Evolutionary conservation across 2,888 invertebrate genomes (phyloP), one percentile per base, ranked within the genome.

Genomic region (Lasioglossum oenotherae): DNA sequence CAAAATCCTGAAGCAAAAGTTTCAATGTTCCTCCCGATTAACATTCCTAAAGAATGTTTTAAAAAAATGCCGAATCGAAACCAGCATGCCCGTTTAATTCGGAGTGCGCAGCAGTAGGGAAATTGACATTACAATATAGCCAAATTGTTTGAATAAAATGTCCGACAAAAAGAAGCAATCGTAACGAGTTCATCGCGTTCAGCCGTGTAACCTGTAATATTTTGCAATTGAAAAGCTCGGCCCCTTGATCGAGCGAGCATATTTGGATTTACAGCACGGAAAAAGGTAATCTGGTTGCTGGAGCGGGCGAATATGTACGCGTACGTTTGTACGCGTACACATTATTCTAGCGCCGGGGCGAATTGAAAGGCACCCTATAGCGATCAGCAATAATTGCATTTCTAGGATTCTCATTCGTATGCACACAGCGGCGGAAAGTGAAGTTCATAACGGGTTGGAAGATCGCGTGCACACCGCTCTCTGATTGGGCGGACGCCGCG

Each of bases 371-470:
- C 74, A 44, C 75, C 41, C 71, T 78, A 78, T 53, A 75, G 75
- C 78, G 79, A 88, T 84, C 84, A 81, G 76, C 76, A 79, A 81
- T 81, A 90, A 90, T 88, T 88, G 85, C 89, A 88, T 89, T 88
- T 80, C 77, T 84, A 88, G 85, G 86, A 84, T 87, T 89, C 88
- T 86, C 89, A 83, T 86, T 86, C 83, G 88, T 75, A 85, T 84
- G 87, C 83, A 78, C 74, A 12, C 41, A 31, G 41, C 75, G 67
- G 49, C 53, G 81, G 44, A 80, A 78, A 87, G 77, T 53, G 77
- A 82, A 84, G 80, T 89, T 87, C 75, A 83, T 87, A 75, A 84
- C 78, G 72, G 80, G 64, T n/a, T 64, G 38, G 49, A n/a, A 49
- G 74, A 41, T 38, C 57, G 64, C 67, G 74, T 74, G 44, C 71